These are phyloP conservation scores for Papilio elwesi DNA, from an alignment of 2,888 invertebrate species.

Conservation along the genomic window DNA sequence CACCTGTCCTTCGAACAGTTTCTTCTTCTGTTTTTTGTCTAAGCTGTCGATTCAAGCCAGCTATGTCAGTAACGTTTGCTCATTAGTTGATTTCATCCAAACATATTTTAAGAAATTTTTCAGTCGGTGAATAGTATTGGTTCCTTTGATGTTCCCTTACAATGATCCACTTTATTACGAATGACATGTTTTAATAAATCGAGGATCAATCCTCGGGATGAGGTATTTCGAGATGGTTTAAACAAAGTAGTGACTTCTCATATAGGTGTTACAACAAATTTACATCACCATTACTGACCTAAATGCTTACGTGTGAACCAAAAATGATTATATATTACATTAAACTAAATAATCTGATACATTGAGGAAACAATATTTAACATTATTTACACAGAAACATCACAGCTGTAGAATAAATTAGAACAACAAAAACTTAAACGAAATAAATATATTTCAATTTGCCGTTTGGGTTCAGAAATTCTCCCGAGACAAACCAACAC, in stretches of 20 bases:
- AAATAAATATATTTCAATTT: conserved; percentile 22
- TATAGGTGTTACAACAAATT: neutral
- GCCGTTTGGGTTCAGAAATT: neutral
- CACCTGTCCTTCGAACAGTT: no score
- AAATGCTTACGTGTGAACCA: neutral
- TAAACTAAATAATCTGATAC: conserved; percentile 25
- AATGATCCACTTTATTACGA: no score
- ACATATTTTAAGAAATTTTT: no score
- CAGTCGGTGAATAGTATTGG: no score
- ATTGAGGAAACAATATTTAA: conserved; percentile 21
- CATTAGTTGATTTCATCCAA: no score
- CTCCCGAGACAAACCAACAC: neutral
- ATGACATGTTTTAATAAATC: no score
- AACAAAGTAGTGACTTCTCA: neutral
- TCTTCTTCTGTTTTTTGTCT: no score
- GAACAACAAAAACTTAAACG: conserved; percentile 3
- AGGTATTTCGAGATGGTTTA: neutral
- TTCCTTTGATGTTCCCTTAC: no score
- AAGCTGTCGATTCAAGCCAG: no score
- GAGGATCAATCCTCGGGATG: neutral
- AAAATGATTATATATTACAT: neutral
- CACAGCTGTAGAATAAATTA: conserved; percentile 16
- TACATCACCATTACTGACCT: neutral
- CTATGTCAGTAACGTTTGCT: no score
- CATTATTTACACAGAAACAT: conserved; percentile 34